Base-by-base conservation (phyloP, 2,888 invertebrate species). In the Electrophaes corylata region DNA sequence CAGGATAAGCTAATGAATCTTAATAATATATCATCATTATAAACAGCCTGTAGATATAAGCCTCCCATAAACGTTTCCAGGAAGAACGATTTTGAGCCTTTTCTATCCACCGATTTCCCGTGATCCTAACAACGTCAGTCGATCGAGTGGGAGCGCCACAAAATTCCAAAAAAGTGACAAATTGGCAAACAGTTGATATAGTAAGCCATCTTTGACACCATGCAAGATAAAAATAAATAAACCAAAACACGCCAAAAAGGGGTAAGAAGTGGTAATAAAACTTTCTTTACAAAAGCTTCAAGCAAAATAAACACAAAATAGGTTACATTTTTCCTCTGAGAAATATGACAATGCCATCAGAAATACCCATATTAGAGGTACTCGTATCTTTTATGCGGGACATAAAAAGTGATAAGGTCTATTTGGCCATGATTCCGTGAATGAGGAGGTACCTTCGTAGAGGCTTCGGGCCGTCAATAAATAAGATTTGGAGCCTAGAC, bases 341-440 rank as follows among this genome's bases (percentile, higher is more conserved):
- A 66, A 66, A 62, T 65, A 67, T 67, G 66, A 65, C 66, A 65
- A 62, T 60, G 39, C 59, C 64, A 57, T 67, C 64, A 65, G 64
- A 66, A 62, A 56, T 44, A 57, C 56, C 41, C 59, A 43, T 57
- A 57, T 57, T 52, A 61, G 46, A 57, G 52, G 57, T 48, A 44
- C 52, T 55, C 51, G 44, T 46, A 58, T 62, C 61, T 58, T 65
- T 66, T 61, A 62, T 58, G 54, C 37, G 62, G 53, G 8, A 26
- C 50, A 58, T 67, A 66, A 67, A 56, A 56, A 58, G 48, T 60
- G 67, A 69, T 69, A 69, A 66, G 64, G 66, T 52, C 39, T 56
- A 44, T 31, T 51, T 31, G 35, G 39, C 48, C 41, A 48, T 59
- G 57, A 59, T 58, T 33, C 48, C 50, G 6, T 40, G 55, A 47